These are phyloP conservation scores for Myiotriccus ornatus DNA, from an alignment of 2,797 vertebrate genomes.

Conservation along the genomic window DNA sequence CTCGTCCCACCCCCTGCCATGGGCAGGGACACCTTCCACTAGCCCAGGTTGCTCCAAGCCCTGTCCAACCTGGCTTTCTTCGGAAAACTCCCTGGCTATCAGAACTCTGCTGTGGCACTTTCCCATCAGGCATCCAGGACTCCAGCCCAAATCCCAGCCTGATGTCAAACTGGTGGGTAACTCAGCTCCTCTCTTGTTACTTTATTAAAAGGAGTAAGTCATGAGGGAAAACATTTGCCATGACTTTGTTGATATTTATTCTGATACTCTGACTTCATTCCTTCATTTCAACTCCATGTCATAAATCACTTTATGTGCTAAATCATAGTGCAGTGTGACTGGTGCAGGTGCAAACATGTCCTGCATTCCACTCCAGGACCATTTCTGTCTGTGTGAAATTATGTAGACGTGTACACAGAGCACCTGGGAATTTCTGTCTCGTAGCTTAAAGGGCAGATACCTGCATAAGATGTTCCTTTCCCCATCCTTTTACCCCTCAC, in stretches of 20 bases:
- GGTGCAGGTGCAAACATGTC: conserved; percentile 20
- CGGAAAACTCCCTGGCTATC: background rate
- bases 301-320: conserved; percentile 8
- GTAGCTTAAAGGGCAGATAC: conserved; percentile 9
- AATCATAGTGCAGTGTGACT: conserved; percentile 11
- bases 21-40: background rate
- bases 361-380: conserved; percentile 49
- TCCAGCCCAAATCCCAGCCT: background rate
- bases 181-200: background rate
- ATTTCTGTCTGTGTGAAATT: conserved; percentile 42
- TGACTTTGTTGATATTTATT: conserved; percentile 15
- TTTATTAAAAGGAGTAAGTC: background rate
- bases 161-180: background rate
- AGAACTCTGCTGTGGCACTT: background rate
- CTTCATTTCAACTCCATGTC: conserved; percentile 25
- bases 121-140: background rate
- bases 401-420: conserved; percentile 22
- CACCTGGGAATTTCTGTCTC: conserved; percentile 57
- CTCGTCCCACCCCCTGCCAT: background rate
- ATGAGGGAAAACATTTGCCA: background rate
- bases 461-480: background rate
- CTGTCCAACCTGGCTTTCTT: background rate
- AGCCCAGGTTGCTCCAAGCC: background rate
- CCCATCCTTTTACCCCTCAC: background rate
- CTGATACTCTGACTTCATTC: conserved; percentile 14